Evolutionary conservation across 1,140 invertebrate species (phyloP), one percentile per base, ranked within the genome.

Genomic region (Eufriesea mexicana): DNA sequence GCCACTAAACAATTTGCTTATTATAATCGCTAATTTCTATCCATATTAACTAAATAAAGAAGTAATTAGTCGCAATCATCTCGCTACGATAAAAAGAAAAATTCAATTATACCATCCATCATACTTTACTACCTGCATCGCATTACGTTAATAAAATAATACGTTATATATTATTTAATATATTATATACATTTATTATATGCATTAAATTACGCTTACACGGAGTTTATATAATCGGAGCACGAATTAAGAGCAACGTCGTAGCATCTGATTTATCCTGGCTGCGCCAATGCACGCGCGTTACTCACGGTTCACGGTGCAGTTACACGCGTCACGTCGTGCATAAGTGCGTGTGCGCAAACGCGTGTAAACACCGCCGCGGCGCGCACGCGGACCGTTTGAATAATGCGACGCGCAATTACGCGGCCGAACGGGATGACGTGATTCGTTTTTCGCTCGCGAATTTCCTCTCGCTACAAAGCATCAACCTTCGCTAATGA

Each of bases 341-440:
- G 73, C 75, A 61, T 68, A 79, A 81, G 62, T 72, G 83, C 78
- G 74, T 82, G 76, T 88, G 85, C 85, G 85, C 74, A 84, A 84
- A 85, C 83, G 86, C 86, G 86, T 88, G 83, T 87, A 88, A 88
- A 88, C 85, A 79, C 76, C 59, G 85, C 62, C 64, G 57, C 59
- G 71, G 67, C 23, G 73, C 80, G 81, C 76, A 77, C 85, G 85
- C 83, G 73, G 82, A 87, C 80, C 83, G 73, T 88, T 88, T 87
- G 78, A 87, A 88, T 87, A 88, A 88, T 87, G 86, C 49, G 83
- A 88, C 74, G 86, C 70, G 83, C 86, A 88, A 88, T 88, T 88
- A 88, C 85, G 83, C 85, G 85, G 47, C 72, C 76, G 72, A 84
- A 84, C 85, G 78, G 77, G 61, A 76, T 74, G 59, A 61, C 75